Base-by-base conservation (phyloP, 1,140 invertebrate species). In the Nautilus pompilius region DNA sequence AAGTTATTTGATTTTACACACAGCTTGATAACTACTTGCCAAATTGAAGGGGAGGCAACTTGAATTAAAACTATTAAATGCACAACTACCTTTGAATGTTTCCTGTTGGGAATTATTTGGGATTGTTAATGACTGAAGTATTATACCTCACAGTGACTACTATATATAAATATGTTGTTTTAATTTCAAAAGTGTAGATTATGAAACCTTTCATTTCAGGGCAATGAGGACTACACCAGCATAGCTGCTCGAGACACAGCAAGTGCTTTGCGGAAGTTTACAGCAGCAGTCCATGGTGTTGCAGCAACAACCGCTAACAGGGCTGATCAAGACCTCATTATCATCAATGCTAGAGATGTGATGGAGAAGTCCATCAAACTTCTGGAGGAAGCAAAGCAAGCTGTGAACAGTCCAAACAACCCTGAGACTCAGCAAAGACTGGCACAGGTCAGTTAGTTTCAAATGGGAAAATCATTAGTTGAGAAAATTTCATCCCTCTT, bases 181-280 rank as follows among this genome's bases (percentile, higher is more conserved):
- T n/a, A n/a, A n/a, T n/a, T n/a, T n/a, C n/a, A n/a, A n/a, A n/a
- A n/a, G n/a, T n/a, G n/a, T n/a, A n/a, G n/a, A n/a, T n/a, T n/a
- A n/a, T n/a, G n/a, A n/a, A n/a, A n/a, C n/a, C 66, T 60, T 63
- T 46, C 28, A 65, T 49, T 67, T 5, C 69, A 84, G 75, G 90
- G 89, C 36, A 93, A 95, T 78, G 89, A 92, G 62, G 89, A 88
- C 64, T 93, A 93, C 77, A 91, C 91, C 0, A 90, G 91, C 2
- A 88, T 89, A 60, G 91, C 92, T 10, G 91, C 92, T 2, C 82
- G 90, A 48, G 92, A 95, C 72, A 92, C 90, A 0, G 90, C 91
- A 0, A 86, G 89, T 65, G 87, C 89, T 4, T 79, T 95, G 2
- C 86, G 89, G 45, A 65, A 75, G 5, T 86, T 93, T 26, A 89